Base-by-base conservation (phyloP, 2,888 invertebrate species). In the Cryptus viduatorius region DNA sequence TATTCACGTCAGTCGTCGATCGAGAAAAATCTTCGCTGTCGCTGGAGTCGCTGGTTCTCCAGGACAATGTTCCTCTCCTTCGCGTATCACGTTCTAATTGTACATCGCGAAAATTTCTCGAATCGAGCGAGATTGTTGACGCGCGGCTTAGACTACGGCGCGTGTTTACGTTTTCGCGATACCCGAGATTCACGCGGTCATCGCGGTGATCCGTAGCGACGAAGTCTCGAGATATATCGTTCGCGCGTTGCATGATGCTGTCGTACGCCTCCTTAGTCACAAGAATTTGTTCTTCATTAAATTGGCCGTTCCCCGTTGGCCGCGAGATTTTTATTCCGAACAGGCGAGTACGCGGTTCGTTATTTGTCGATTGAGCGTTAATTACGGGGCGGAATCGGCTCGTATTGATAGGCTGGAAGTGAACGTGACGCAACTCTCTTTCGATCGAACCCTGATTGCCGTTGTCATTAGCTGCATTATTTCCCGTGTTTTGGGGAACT, bases 41-140 rank as follows among this genome's bases (percentile, higher is more conserved):
- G 42, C 71, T 71, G 29, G 71, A 71, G 53, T 71, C 71, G 42
- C 71, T 71, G 37, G 71, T 71, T 56, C 71, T 71, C 53, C 71
- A 53, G 5, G 71, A 71, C n/a, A 73, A 16, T 37, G 64, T 64
- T n/a, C 64, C 42, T 37, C 42, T 64, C 16, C 64, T 64, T 48
- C 48, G 48, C 48, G 10, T 14, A 10, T 48, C 48, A 14, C 12
- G 48, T 0, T 48, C 10, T 14, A 14, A 48, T 48, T 5, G 12
- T 10, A 14, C 10, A 48, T 14, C 48, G 0, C 37, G 16, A 56
- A 16, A 16, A n/a, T 16, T 16, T n/a, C 53, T 50, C 53, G 53
- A 56, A 16, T 56, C 53, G 16, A 56, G 3, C 16, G 53, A 56
- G 19, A n/a, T 16, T 16, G 53, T 16, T 16, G 53, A 56, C 16